Evolutionary conservation across 2,113 vertebrate genomes (phyloP).

Genomic region (Cebus imitator): DNA sequence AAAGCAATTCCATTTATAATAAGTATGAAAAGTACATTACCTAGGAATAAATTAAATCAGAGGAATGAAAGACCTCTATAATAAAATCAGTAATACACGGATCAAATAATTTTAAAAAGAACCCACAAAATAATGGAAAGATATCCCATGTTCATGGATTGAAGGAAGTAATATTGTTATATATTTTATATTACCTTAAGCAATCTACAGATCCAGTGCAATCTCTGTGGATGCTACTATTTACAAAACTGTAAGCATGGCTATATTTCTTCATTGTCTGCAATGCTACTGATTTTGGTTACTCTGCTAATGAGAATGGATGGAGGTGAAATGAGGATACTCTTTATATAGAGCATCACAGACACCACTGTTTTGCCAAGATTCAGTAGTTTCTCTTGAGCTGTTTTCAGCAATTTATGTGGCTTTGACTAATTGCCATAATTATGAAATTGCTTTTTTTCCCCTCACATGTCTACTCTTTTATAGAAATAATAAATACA

Average conservation of each 20-base stretch:
- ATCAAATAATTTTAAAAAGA: neutral
- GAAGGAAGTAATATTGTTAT: neutral
- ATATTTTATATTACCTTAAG: neutral
- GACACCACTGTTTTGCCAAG: too few species aligned
- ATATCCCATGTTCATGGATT: neutral
- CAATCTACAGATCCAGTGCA: neutral
- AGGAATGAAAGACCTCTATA: neutral
- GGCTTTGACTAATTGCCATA: too few species aligned
- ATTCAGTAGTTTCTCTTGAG: too few species aligned
- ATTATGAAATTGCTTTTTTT: too few species aligned
- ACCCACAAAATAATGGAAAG: neutral
- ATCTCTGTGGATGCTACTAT: neutral
- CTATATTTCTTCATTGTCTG: too few species aligned
- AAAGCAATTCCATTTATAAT: neutral
- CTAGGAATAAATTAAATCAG: neutral
- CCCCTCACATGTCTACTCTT: too few species aligned
- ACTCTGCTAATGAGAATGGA: too few species aligned
- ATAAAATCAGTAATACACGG: neutral
- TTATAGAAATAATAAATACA: too few species aligned
- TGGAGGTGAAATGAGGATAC: too few species aligned
- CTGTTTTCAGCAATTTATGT: too few species aligned
- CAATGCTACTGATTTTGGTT: too few species aligned
- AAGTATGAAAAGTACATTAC: neutral
- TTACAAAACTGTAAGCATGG: neutral
- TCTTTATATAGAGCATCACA: too few species aligned